phyloP scores from a whole-genome alignment of 2,888 invertebrate species.

The Coelopa pilipes region DNA sequence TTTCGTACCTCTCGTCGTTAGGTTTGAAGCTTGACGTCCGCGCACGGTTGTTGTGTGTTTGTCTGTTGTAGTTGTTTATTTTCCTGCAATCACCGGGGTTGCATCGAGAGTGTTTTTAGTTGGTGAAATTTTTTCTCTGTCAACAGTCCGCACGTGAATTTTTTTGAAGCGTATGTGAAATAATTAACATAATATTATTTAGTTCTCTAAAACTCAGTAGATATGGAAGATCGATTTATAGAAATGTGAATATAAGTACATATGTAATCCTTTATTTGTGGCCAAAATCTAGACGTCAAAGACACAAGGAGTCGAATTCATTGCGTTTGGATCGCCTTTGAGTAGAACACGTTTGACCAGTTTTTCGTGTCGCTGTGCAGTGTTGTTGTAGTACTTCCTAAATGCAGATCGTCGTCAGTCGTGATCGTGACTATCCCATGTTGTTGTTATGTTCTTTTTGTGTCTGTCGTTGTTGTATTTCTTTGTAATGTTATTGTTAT shows the following conservation, averaged over 20 bases:
- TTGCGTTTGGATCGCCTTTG: slow-evolving; percentile 24
- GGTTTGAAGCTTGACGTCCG: slow-evolving; percentile 33
- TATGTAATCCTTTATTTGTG: slow-evolving; percentile 15
- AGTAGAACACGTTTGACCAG: slow-evolving; percentile 60
- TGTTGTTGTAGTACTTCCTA: slow-evolving; percentile 21
- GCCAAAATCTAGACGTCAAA: not conserved
- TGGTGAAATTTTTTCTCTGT: too few species aligned
- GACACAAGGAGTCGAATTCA: not conserved
- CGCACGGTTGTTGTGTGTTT: not conserved
- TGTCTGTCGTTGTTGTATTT: too few species aligned
- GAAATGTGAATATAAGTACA: not conserved
- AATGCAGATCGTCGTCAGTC: slow-evolving; percentile 27
- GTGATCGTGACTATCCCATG: slow-evolving; percentile 34
- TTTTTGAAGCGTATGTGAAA: not conserved
- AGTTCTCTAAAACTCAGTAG: too few species aligned
- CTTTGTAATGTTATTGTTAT: too few species aligned
- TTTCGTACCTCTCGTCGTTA: slow-evolving; percentile 44
- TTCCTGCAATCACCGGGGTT: slow-evolving; percentile 3
- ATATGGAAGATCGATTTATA: not conserved
- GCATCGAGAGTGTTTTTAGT: slow-evolving; percentile 5
- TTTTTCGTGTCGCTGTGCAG: slow-evolving; percentile 47
- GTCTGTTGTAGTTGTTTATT: slow-evolving; percentile 9
- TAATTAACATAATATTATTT: not conserved
- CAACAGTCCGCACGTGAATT: not conserved
- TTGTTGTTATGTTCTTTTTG: not conserved